Conservation (phyloP, 2,888 invertebrate species). For the Lingula anatina region DNA sequence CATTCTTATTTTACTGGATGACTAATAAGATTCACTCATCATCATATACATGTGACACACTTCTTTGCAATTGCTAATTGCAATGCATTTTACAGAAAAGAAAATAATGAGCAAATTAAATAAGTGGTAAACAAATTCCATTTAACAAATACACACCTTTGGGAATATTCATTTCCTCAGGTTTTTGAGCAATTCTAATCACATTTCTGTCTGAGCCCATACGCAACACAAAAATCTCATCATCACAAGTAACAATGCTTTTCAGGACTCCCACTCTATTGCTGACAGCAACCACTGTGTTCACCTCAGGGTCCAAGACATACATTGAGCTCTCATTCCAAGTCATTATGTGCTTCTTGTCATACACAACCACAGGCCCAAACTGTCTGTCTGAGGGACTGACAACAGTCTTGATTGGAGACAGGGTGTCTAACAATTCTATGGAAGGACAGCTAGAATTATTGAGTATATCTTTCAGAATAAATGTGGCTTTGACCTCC, state of each 20-base stretch:
- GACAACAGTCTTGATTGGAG: not conserved
- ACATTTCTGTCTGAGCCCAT: constrained; percentile 59
- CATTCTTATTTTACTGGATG: no score
- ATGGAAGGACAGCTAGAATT: not conserved
- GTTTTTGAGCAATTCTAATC: constrained; percentile 69
- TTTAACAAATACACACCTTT: no score
- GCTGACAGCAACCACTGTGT: constrained; percentile 65
- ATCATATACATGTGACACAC: no score
- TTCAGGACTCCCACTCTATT: constrained; percentile 55
- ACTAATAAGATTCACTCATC: no score
- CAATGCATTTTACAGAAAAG: no score
- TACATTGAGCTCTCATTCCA: constrained; percentile 68
- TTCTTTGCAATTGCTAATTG: no score
- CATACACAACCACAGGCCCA: constrained; percentile 64
- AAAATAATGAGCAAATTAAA: no score
- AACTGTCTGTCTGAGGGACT: constrained; percentile 55
- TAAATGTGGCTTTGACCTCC: constrained; percentile 74
- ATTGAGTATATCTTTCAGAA: constrained; percentile 64
- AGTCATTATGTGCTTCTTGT: constrained; percentile 69
- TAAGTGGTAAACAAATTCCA: no score
- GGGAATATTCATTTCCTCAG: no score
- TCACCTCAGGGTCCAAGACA: constrained; percentile 68
- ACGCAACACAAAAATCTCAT: constrained; percentile 67
- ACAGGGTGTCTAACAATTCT: constrained; percentile 47
- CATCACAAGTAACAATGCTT: constrained; percentile 46